Evolutionary conservation across 2,888 invertebrate species (phyloP).

Genomic region (Phlogophora meticulosa): DNA sequence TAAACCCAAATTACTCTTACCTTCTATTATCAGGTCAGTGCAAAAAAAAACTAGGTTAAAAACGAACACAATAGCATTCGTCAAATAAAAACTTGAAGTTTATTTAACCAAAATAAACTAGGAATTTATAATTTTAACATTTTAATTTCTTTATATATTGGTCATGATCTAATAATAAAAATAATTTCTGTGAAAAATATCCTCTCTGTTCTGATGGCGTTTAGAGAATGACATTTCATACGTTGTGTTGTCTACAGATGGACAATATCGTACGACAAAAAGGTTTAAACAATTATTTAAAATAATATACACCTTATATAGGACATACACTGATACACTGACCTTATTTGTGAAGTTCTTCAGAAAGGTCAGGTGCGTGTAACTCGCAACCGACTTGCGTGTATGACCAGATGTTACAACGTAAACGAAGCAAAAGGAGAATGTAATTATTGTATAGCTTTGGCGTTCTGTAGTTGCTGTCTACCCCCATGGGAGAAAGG

Average conservation of each 20-base stretch:
- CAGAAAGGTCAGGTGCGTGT: too few species aligned
- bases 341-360: too few species aligned
- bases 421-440: too few species aligned
- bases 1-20: constrained; percentile 85
- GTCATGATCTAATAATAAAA: constrained; percentile 42
- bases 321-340: background rate
- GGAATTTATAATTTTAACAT: constrained; percentile 56
- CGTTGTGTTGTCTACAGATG: constrained; percentile 7
- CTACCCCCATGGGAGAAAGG: too few species aligned
- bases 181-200: constrained; percentile 31
- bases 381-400: too few species aligned
- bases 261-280: constrained; percentile 8
- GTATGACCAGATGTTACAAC: too few species aligned
- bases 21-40: constrained; percentile 78
- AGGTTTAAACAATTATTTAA: constrained; percentile 20
- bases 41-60: constrained; percentile 81
- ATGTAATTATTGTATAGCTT: too few species aligned
- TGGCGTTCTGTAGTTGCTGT: too few species aligned
- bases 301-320: background rate
- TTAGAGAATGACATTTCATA: constrained; percentile 22
- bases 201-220: constrained; percentile 36
- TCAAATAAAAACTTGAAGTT: constrained; percentile 41
- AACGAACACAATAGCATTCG: constrained; percentile 72
- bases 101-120: constrained; percentile 42
- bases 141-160: constrained; percentile 57